phyloP scores from a whole-genome alignment of 2,113 vertebrate genomes.

The Pterocles gutturalis region DNA sequence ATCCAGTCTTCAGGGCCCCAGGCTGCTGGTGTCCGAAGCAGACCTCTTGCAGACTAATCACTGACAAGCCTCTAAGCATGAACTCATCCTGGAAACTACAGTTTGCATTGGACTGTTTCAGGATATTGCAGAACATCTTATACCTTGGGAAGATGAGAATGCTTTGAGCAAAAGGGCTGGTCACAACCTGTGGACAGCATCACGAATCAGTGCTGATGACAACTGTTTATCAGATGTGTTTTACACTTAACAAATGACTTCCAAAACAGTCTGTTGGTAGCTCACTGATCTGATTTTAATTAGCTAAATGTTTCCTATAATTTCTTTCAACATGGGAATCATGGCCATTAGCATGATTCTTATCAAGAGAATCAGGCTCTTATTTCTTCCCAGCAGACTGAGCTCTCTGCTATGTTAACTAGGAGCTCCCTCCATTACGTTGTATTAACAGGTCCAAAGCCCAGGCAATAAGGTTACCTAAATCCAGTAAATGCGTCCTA shows the following conservation, averaged over 20 bases:
- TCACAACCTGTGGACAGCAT: neutral
- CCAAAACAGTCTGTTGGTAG: neutral
- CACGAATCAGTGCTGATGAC: neutral
- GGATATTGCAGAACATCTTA: neutral
- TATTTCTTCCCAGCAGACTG: neutral
- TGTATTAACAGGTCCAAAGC: neutral
- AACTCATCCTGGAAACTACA: neutral
- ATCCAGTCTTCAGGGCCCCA: neutral
- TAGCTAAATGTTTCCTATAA: neutral
- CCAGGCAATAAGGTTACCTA: neutral
- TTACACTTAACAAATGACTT: neutral
- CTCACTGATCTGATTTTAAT: neutral
- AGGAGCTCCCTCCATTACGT: neutral
- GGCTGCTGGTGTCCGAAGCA: neutral
- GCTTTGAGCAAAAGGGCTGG: neutral
- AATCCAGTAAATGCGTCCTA: constrained; percentile 57
- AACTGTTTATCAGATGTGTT: neutral
- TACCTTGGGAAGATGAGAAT: neutral
- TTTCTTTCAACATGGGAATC: neutral
- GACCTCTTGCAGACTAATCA: neutral
- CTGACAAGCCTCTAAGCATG: neutral
- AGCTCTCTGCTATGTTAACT: neutral
- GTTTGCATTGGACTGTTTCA: neutral
- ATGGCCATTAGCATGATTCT: neutral
- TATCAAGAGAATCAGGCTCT: neutral